phyloP scores from a whole-genome alignment of 2,113 vertebrate genomes.

The Naja naja region DNA sequence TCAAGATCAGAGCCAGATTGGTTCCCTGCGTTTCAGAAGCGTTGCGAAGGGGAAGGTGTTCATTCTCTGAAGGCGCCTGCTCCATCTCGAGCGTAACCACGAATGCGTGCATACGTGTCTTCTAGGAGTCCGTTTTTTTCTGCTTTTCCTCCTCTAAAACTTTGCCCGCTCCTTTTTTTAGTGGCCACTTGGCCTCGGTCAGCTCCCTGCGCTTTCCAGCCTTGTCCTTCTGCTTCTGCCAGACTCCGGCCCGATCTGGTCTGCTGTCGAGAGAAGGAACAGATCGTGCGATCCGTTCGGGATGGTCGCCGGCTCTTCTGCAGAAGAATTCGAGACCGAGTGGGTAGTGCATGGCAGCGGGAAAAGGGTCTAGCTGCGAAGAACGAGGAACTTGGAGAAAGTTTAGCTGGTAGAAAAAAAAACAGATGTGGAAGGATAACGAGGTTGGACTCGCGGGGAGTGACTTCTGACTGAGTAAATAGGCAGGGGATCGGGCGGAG shows the following conservation, averaged over 20 bases:
- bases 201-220: not conserved
- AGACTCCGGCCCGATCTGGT: not conserved
- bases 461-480: not conserved
- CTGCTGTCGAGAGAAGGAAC: not conserved
- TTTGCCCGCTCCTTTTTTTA: not conserved
- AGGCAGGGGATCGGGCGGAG: not conserved
- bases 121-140: not conserved
- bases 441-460: not conserved
- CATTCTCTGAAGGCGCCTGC: not conserved
- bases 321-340: not conserved
- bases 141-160: not conserved
- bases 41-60: not conserved
- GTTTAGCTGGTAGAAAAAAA: not conserved
- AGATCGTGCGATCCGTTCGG: not conserved
- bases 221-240: not conserved
- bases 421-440: not conserved
- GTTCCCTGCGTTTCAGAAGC: not conserved
- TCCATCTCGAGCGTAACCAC: not conserved
- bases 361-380: not conserved
- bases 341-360: not conserved
- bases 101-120: not conserved
- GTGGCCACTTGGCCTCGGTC: not conserved
- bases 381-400: not conserved
- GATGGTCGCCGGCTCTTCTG: not conserved
- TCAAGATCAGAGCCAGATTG: not conserved